Conservation (phyloP, 2,113 vertebrate genomes). For the Hucho hucho region DNA sequence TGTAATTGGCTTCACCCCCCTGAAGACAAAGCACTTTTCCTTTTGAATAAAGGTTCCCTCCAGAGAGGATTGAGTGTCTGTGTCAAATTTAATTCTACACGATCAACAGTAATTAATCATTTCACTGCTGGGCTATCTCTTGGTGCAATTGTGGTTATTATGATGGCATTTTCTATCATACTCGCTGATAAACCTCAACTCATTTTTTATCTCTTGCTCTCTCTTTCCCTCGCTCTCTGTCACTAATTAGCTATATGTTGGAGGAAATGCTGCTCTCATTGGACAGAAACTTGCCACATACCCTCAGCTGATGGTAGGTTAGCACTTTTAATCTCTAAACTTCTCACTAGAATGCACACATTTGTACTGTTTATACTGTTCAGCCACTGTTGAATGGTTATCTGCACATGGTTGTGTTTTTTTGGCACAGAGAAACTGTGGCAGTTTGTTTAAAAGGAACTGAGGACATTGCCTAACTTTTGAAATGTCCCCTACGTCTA, state of each 20-base stretch:
- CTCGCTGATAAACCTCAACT: neutral
- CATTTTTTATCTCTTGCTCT: neutral
- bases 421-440: no score
- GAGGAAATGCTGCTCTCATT: conserved; percentile 96
- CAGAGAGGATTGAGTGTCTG: conserved; percentile 35
- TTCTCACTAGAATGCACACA: neutral
- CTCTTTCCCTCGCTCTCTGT: no score
- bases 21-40: conserved; percentile 26
- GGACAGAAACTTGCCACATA: conserved; percentile 90
- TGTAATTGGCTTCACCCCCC: conserved; percentile 17
- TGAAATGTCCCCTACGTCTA: neutral
- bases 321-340: neutral
- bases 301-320: conserved; percentile 83
- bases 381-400: neutral
- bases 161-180: neutral
- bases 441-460: no score
- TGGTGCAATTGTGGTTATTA: neutral
- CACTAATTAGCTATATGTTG: conserved; percentile 84
- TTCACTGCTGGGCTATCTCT: neutral
- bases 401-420: no score
- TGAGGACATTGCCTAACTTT: no score
- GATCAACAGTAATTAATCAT: conserved; percentile 44
- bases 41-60: conserved; percentile 34
- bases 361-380: neutral
- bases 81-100: conserved; percentile 44